These are phyloP conservation scores for Lasioglossum albipes DNA, from an alignment of 1,140 invertebrate genomes.

Conservation along the genomic window DNA sequence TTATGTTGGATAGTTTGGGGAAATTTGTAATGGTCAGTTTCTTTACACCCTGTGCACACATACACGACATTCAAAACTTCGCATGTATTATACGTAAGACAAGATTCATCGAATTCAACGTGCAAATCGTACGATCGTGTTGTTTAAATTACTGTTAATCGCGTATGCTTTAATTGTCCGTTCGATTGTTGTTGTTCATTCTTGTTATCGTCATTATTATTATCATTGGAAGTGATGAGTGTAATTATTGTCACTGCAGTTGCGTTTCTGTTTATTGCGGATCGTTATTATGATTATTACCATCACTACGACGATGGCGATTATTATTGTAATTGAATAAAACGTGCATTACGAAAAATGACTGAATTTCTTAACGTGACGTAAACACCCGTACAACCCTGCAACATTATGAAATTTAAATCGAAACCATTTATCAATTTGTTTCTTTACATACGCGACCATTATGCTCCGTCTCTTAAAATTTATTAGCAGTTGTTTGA, in stretches of 20 bases:
- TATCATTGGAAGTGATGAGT: conserved; percentile 40
- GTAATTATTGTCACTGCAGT: conserved; percentile 24
- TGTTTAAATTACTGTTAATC: conserved; percentile 33
- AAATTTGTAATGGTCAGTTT: not conserved
- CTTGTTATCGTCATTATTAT: conserved; percentile 67
- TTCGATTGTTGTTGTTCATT: conserved; percentile 48
- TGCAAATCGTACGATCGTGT: conserved; percentile 20
- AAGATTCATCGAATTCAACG: conserved; percentile 15
- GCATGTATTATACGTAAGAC: conserved; percentile 56
- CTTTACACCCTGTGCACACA: not conserved
- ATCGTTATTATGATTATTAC: conserved; percentile 63
- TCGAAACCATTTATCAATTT: too few relatives aligned
- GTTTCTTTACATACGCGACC: too few relatives aligned
- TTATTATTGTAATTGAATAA: conserved; percentile 73
- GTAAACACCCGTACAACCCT: too few relatives aligned
- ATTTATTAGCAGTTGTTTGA: too few relatives aligned
- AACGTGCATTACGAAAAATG: conserved; percentile 71
- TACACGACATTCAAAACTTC: conserved; percentile 13
- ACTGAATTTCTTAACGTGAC: not conserved
- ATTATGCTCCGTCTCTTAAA: too few relatives aligned
- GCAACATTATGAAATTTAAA: too few relatives aligned
- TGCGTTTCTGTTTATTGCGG: conserved; percentile 26
- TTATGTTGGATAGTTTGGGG: not conserved
- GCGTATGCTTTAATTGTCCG: conserved; percentile 31
- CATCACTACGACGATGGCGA: conserved; percentile 32